Evolutionary conservation across 2,797 vertebrate species (phyloP), one percentile per base, ranked within the genome.

Genomic region (Octomys mimax): DNA sequence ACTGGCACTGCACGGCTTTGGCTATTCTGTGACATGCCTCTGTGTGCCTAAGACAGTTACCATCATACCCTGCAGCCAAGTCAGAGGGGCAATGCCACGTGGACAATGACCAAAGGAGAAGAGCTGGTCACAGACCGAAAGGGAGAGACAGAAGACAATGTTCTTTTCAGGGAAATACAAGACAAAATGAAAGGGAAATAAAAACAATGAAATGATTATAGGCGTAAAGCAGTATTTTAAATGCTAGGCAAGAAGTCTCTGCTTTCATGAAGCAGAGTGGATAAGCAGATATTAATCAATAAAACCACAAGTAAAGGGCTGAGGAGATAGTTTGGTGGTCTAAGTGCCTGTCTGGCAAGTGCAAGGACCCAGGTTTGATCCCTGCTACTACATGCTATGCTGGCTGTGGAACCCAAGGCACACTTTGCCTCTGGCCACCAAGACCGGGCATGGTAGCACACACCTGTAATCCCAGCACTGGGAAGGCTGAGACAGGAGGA

Each of bases 191-290:
- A 66, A 89, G 88, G 81, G 28, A 33, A 39, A 66, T 52, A 42
- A 85, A 91, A 95, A 39, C 46, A 6, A 80, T 92, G 78, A 66
- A 83, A 71, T 73, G 52, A 89, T 33, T n/a, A 4, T 59, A 61
- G 26, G 57, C 18, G 46, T 54, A 31, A 42, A 54, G 64, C 1
- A 14, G 52, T 54, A 19, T 68, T 97, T 90, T 68, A 91, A 77
- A 86, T 57, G 19, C 80, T 5, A 92, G 85, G 78, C 28, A 82
- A 54, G 36, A 49, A 7, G 4, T 73, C 36, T 70, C 46, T 84
- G 80, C n/a, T 61, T 10, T 87, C 42, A 5, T n/a, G 68, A 95
- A 94, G n/a, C 85, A 86, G 54, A 59, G 28, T 28, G n/a, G 49
- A 73, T 61, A 24, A 75, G 18, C 42, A 89, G 82, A 78, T 57